A percentile compares a stretch with the other conserved stretches of the same genome.
Conservation (phyloP, 2,113 vertebrate genomes). For the Panurus biarmicus region DNA sequence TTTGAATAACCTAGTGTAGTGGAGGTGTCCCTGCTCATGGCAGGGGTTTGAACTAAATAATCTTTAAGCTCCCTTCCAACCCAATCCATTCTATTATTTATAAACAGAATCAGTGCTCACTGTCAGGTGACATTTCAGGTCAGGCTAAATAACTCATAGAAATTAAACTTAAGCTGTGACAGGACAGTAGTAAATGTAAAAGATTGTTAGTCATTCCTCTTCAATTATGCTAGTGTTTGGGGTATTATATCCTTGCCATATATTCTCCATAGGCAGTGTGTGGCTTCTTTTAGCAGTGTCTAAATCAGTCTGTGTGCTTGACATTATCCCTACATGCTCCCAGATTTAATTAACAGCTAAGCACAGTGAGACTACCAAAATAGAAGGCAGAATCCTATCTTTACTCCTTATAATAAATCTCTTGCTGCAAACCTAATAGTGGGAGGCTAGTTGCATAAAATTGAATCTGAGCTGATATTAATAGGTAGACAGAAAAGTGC, state of each 20-base stretch:
- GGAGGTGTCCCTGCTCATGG: neutral
- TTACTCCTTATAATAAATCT: conserved; percentile 17
- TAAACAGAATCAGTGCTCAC: neutral
- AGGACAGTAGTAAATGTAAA: neutral
- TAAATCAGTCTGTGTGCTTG: neutral
- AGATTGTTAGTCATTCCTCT: neutral
- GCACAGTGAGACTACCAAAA: conserved; percentile 4
- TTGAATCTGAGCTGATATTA: neutral
- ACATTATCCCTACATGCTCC: neutral
- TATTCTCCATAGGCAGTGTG: neutral
- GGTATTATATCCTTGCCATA: neutral
- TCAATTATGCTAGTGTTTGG: neutral
- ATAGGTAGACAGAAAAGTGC: neutral
- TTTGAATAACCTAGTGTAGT: neutral
- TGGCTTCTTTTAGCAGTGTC: neutral
- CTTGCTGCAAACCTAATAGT: neutral
- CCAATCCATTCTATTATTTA: neutral
- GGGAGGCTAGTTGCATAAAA: neutral
- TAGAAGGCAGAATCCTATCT: conserved; percentile 37
- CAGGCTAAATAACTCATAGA: neutral
- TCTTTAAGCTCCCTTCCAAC: neutral
- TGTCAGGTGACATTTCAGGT: neutral
- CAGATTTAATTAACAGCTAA: conserved; percentile 49
- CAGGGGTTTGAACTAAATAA: neutral
- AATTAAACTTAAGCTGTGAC: neutral